Percentiles rank a stretch among this genome's conserved stretches.
Evolutionary conservation across 1,140 invertebrate species (phyloP).

Genomic region (Drosophila neocordata): DNA sequence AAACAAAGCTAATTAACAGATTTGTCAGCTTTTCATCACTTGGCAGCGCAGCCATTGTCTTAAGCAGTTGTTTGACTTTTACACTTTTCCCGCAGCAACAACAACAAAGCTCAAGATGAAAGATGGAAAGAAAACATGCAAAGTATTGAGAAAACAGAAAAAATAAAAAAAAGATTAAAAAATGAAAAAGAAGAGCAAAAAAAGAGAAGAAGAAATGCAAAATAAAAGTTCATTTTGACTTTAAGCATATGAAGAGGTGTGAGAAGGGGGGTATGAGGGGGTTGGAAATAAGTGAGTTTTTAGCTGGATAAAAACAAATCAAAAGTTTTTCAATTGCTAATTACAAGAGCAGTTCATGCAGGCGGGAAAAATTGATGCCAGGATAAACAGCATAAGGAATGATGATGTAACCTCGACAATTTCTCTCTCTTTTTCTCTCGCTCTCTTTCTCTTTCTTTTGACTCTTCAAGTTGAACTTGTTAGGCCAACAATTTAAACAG

Average conservation of each 20-base stretch:
- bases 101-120: constrained; percentile 38
- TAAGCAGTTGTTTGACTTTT: constrained; percentile 76
- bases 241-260: not conserved
- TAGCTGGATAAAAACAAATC: constrained; percentile 30
- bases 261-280: not conserved
- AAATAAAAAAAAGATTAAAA: not conserved
- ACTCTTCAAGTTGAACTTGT: constrained; percentile 45
- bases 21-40: constrained; percentile 81
- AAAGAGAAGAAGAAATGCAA: constrained; percentile 3
- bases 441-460: not conserved
- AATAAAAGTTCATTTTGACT: constrained; percentile 7
- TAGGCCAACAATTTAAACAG: constrained; percentile 74
- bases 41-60: constrained; percentile 53
- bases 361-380: constrained; percentile 12
- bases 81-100: constrained; percentile 55
- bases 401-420: not conserved
- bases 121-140: constrained; percentile 11
- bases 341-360: constrained; percentile 50
- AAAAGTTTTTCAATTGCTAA: constrained; percentile 70
- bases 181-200: not conserved
- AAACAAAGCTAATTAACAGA: constrained; percentile 82
- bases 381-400: not conserved
- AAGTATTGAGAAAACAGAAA: constrained; percentile 7
- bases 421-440: not conserved
- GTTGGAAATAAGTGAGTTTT: not conserved